phyloP scores from a whole-genome alignment of 2,113 vertebrate genomes.

The Macrotis lagotis region DNA sequence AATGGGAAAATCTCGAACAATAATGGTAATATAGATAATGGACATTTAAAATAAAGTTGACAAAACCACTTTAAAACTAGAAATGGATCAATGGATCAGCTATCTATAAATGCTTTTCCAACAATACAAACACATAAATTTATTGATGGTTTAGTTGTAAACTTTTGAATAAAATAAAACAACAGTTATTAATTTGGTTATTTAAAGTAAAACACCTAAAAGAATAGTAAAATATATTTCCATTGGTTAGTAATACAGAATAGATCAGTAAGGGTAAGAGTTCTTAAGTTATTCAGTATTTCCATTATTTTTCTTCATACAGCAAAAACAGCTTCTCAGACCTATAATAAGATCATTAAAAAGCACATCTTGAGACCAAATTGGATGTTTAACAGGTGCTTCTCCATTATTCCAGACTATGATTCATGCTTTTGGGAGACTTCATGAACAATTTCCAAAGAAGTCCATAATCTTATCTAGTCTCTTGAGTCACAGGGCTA shows the following conservation, averaged over 20 bases:
- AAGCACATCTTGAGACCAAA: constrained; percentile 38
- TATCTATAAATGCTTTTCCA: no score
- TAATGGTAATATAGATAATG: no score
- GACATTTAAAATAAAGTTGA: no score
- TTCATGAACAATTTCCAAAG: constrained; percentile 65
- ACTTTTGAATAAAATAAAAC: constrained; percentile 17
- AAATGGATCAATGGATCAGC: no score
- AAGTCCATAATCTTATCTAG: constrained; percentile 67
- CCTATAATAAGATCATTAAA: constrained; percentile 61
- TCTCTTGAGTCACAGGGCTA: constrained; percentile 70
- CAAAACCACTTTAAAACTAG: no score
- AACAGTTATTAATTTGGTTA: not conserved
- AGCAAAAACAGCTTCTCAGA: constrained; percentile 61
- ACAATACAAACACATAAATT: not conserved
- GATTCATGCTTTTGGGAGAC: constrained; percentile 57
- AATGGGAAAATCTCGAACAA: not conserved
- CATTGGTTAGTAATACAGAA: constrained; percentile 33
- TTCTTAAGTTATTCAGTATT: constrained; percentile 58
- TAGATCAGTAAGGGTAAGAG: constrained; percentile 36
- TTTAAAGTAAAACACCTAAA: constrained; percentile 51
- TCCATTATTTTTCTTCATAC: constrained; percentile 55
- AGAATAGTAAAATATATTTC: constrained; percentile 61
- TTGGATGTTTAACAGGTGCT: constrained; percentile 26
- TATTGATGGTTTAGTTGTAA: constrained; percentile 48
- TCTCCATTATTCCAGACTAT: constrained; percentile 58